Evolutionary conservation across 2,113 vertebrate genomes (phyloP).

Genomic region (Alexandromys fortis): DNA sequence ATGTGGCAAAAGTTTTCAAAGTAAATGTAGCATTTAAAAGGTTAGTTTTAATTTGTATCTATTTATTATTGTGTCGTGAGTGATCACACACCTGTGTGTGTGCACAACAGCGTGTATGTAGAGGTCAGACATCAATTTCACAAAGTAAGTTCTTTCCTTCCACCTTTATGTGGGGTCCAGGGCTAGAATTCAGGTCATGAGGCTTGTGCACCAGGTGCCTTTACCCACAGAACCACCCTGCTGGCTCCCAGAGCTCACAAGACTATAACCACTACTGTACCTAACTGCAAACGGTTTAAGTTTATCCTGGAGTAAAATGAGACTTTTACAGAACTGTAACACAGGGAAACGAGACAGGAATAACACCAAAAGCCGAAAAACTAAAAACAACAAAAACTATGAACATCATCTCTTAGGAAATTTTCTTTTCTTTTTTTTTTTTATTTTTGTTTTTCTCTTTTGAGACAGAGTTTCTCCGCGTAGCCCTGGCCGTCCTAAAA

Average conservation of each 20-base stretch:
- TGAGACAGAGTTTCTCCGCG: not conserved
- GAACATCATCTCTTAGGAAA: not conserved
- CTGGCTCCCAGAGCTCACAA: not conserved
- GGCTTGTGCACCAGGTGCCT: not conserved
- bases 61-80: not conserved
- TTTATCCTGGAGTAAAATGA: not conserved
- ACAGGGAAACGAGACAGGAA: not conserved
- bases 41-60: conserved; percentile 18
- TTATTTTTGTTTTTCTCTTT: not conserved
- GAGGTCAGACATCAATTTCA: not conserved
- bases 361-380: not conserved
- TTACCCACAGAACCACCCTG: not conserved
- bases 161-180: not conserved
- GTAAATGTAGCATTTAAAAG: conserved; percentile 17
- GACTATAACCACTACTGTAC: not conserved
- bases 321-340: not conserved
- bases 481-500: not conserved
- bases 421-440: not conserved
- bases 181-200: not conserved
- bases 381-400: not conserved
- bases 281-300: not conserved
- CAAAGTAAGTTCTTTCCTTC: not conserved
- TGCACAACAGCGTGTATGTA: not conserved
- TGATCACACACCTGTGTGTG: not conserved
- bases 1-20: conserved; percentile 31